A percentile compares a stretch with the other conserved stretches of the same genome.
Evolutionary conservation across 1,140 invertebrate genomes (phyloP).

Genomic region (Philotrypesis tridentata): DNA sequence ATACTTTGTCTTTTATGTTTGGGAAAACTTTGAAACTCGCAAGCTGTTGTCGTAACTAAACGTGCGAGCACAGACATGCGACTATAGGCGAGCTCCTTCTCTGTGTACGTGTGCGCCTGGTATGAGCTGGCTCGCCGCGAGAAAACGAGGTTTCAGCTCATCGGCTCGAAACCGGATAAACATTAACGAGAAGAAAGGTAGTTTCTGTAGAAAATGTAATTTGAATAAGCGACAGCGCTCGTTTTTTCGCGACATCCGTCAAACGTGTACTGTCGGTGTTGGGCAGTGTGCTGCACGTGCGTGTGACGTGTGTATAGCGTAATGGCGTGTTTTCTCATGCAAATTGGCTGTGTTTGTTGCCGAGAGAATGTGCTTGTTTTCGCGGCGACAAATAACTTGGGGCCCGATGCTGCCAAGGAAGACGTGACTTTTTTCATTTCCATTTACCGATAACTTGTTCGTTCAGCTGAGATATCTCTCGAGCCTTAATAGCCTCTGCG

Average conservation of each 20-base stretch:
- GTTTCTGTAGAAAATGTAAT: constrained; percentile 33
- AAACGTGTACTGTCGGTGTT: not conserved
- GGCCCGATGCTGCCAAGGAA: constrained; percentile 3
- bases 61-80: not conserved
- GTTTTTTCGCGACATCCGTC: constrained; percentile 37
- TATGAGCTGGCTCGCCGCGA: not conserved
- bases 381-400: not conserved
- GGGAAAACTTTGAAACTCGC: constrained; percentile 41
- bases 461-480: not conserved
- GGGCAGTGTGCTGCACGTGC: too few species aligned
- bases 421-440: constrained; percentile 32
- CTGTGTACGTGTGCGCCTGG: not conserved
- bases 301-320: not conserved
- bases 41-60: constrained; percentile 38
- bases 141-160: constrained; percentile 45
- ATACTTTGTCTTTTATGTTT: constrained; percentile 47
- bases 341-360: constrained; percentile 33
- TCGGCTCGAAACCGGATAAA: constrained; percentile 31
- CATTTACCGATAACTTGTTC: constrained; percentile 11
- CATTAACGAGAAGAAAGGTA: constrained; percentile 40
- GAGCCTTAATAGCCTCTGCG: too few species aligned
- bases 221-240: constrained; percentile 15
- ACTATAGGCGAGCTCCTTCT: not conserved
- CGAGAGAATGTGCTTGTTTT: constrained; percentile 37
- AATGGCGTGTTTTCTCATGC: constrained; percentile 44